Evolutionary conservation across 2,797 vertebrate genomes (phyloP).

Genomic region (Catamblyrhynchus diadema): DNA sequence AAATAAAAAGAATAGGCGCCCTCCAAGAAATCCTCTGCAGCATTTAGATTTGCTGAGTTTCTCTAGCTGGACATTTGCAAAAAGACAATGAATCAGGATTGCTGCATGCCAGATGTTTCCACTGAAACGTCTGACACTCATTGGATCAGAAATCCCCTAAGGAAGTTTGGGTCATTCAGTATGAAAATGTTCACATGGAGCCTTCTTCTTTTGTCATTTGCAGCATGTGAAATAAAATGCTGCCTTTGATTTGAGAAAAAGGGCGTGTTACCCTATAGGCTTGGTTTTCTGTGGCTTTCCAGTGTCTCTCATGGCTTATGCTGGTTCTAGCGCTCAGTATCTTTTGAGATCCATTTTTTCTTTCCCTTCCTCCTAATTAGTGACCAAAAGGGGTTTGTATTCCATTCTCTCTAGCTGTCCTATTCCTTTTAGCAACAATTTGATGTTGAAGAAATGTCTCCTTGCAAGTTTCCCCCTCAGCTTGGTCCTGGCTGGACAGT

Average conservation of each 20-base stretch:
- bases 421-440: background rate
- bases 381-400: background rate
- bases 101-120: conserved; percentile 26
- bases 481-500: background rate
- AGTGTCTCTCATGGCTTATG: background rate
- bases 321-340: background rate
- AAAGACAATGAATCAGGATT: conserved; percentile 5
- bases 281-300: background rate
- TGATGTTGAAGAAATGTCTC: background rate
- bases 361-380: background rate
- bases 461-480: background rate
- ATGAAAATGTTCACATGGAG: background rate
- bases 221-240: background rate
- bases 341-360: background rate
- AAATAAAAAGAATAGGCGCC: background rate
- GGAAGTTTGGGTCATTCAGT: background rate
- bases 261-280: background rate
- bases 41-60: background rate
- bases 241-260: conserved; percentile 7
- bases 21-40: background rate
- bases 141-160: background rate
- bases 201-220: conserved; percentile 17
- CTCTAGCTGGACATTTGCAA: background rate
- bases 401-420: background rate
- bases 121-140: background rate